phyloP scores from a whole-genome alignment of 2,113 vertebrate genomes.

The Alces alces region DNA sequence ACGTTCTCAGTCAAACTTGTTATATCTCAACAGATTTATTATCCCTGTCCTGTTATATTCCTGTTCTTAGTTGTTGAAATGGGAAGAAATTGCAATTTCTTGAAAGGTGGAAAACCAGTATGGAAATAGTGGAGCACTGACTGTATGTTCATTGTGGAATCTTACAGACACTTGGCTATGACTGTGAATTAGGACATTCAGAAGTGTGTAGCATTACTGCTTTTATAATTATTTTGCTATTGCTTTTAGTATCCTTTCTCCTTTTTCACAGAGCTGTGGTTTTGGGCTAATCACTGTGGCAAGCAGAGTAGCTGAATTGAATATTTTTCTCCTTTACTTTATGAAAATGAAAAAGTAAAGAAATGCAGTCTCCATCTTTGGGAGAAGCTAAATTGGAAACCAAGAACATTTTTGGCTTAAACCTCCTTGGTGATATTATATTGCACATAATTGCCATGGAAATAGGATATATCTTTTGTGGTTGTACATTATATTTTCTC shows the following conservation, averaged over 20 bases:
- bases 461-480: neutral
- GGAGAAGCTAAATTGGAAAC: neutral
- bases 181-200: neutral
- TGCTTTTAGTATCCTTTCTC: neutral
- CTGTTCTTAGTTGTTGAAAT: neutral
- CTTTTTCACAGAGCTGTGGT: neutral
- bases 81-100: neutral
- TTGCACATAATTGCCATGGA: neutral
- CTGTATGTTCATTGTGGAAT: neutral
- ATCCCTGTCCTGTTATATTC: neutral
- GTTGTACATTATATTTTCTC: neutral
- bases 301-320: neutral
- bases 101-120: conserved; percentile 11
- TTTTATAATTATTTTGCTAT: neutral
- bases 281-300: neutral
- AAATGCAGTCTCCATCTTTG: neutral
- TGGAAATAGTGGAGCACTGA: neutral
- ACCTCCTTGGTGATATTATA: neutral
- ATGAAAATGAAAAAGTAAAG: neutral
- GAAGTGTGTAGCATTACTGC: neutral
- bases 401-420: neutral
- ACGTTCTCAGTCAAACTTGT: neutral
- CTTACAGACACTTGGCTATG: neutral
- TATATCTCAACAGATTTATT: neutral
- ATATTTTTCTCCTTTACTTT: neutral